Evolutionary conservation across 2,888 invertebrate species (phyloP), one percentile per base, ranked within the genome.

Genomic region (Campoletis raptor): DNA sequence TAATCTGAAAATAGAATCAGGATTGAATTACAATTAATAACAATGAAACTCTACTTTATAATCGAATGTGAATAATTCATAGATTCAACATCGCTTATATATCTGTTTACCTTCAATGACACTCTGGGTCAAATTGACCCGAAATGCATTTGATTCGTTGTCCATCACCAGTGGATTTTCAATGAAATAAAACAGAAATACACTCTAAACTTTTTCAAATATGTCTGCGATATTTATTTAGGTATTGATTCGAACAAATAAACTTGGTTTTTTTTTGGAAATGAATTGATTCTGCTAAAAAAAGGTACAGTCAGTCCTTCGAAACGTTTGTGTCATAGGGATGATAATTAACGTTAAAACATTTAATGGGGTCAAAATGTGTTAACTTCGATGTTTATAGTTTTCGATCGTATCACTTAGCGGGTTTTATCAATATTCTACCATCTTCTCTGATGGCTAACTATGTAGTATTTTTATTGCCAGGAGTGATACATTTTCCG

Each of bases 401-500:
- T 48, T 48, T 48, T 48, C 48, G 5, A 48, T 48, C 12, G 48
- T 30, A 61, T 10, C 10, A 57, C 61, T 74, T 36, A 15, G n/a
- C n/a, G n/a, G 45, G n/a, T 18, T 52, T 67, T 21, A 66, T 37
- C 66, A n/a, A 78, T 52, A 67, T 64, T 76, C 12, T 1, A 30
- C 0, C n/a, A 8, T 30, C 18, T 36, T 18, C 12, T 42, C 37
- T 67, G 69, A 69, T 67, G 69, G 42, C 21, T 42, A 24, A 42
- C 10, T 4, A 42, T 21, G 40, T 10, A 36, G 40, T 21, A 42
- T 57, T 57, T 76, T 36, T n/a, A 45, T 36, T 69, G 36, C 2
- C 24, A 69, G 30, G 36, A 30, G 42, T 67, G 66, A 52, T 24
- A 30, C 45, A 76, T 67, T 57, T 57, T 57, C 48, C 37, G n/a